Evolutionary conservation across 2,888 invertebrate genomes (phyloP), one percentile per base, ranked within the genome.

Genomic region (Temnothorax unifasciatus): DNA sequence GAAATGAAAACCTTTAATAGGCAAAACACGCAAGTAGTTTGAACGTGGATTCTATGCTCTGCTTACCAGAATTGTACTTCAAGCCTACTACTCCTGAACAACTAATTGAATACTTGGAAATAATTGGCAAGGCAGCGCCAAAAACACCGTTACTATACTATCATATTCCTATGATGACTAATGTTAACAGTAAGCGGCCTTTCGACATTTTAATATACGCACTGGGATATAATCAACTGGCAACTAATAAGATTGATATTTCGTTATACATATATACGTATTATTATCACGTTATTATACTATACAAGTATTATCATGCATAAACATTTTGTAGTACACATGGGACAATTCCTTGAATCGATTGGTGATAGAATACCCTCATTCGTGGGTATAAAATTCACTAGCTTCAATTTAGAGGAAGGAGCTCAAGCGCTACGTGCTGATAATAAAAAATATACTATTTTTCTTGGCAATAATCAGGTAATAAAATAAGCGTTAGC

Each of bases 381-480:
- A 75, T 97, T 98, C 92, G 96, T 96, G 85, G 98, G 98, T 3
- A 96, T 98, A n/a, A 98, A 98, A 94, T 98, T 97, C 93, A 98
- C 98, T 0, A 97, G 97, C 15, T 96, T 96, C 54, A 96, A 97
- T 92, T 95, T 98, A 71, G 96, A 96, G 74, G 97, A 97, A 93
- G 97, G 96, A 0, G 95, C 96, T 0, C 96, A 96, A 90, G 97
- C 97, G 2, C 89, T 96, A 4, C 95, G 95, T 76, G 95, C 95
- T 0, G 93, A 96, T 52, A 95, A 95, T 82, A 95, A 95, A 4
- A 96, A 95, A 86, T 96, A 96, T 92, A 95, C 95, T 71, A 94
- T 97, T 81, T 97, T 97, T 94, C 95, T 97, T 54, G 97, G 97
- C 74, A 96, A 96, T 90, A 97, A 97, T 93, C 96, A 96, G 92